Base-by-base conservation (phyloP, 2,888 invertebrate genomes). In the Notodonta ziczac region DNA sequence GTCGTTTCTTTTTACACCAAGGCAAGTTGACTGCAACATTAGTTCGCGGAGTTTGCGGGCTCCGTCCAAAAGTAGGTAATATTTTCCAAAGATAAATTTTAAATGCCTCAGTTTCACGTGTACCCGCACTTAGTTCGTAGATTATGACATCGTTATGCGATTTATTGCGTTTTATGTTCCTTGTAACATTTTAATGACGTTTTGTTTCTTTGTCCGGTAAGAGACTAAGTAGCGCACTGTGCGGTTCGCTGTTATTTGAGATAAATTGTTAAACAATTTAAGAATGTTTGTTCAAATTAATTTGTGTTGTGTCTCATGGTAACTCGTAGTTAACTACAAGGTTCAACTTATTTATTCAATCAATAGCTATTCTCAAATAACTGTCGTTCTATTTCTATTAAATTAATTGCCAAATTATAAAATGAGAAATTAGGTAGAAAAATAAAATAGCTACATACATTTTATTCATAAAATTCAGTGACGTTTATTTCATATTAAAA, bases 81-180 rank as follows among this genome's bases (percentile, higher is more conserved):
- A 90, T 89, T 89, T 89, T 87, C 87, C 82, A 81, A 83, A 86
- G 84, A 89, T 90, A 89, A 89, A 90, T 88, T 89, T 87, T 87
- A 85, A 89, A 90, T 88, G 85, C 82, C 80, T 75, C 82, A 77
- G 66, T 87, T 87, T 86, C 85, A 86, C 84, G 86, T 84, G 85
- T 83, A 83, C 80, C 85, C 84, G 87, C 83, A 83, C 85, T 85
- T 87, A 88, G 87, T 88, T 88, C 86, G 85, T 80, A 84, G 87
- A 87, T 88, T 86, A 88, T 82, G 75, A 80, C 78, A 74, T 78
- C 79, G 72, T 74, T 66, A 70, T 64, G 62, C 77, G 82, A 85
- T 88, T 89, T 88, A 87, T 86, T 82, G 81, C 85, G 76, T 82
- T 76, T 77, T 72, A 74, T 79, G 80, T 77, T 80, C 69, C 73